Conservation (phyloP, 2,113 vertebrate genomes). For the Tragelaphus strepsiceros region DNA sequence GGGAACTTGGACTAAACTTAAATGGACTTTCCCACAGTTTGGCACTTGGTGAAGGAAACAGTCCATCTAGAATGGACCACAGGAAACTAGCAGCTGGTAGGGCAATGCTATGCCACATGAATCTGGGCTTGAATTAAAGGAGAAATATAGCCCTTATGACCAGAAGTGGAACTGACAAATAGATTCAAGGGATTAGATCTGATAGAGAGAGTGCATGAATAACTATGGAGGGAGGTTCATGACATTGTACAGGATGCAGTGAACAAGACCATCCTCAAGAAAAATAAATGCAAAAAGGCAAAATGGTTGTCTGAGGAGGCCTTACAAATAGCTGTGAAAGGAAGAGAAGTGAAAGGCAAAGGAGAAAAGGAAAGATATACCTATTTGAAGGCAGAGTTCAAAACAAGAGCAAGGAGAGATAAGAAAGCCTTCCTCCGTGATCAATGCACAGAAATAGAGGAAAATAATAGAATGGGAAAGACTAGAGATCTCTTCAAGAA, state of each 20-base stretch:
- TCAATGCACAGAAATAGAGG: background rate
- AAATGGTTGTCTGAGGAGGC: background rate
- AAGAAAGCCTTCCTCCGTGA: background rate
- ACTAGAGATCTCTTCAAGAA: background rate
- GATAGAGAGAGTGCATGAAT: background rate
- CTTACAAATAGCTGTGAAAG: background rate
- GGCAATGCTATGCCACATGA: background rate
- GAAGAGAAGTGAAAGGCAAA: background rate
- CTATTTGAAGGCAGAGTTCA: background rate
- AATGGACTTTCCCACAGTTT: background rate
- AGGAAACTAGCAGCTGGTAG: background rate
- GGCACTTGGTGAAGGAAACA: background rate
- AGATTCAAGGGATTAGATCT: background rate
- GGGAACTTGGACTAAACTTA: background rate
- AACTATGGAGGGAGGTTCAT: rapidly evolving
- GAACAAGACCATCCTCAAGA: background rate
- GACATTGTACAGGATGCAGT: background rate
- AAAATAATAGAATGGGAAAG: background rate
- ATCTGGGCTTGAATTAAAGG: background rate
- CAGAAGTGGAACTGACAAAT: background rate
- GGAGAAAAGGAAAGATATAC: background rate
- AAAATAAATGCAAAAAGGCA: background rate
- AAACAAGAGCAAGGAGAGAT: background rate
- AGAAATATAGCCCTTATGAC: background rate
- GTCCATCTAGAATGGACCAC: background rate